Base-by-base conservation (phyloP, 2,888 invertebrate species). In the Tetramorium bicarinatum region DNA sequence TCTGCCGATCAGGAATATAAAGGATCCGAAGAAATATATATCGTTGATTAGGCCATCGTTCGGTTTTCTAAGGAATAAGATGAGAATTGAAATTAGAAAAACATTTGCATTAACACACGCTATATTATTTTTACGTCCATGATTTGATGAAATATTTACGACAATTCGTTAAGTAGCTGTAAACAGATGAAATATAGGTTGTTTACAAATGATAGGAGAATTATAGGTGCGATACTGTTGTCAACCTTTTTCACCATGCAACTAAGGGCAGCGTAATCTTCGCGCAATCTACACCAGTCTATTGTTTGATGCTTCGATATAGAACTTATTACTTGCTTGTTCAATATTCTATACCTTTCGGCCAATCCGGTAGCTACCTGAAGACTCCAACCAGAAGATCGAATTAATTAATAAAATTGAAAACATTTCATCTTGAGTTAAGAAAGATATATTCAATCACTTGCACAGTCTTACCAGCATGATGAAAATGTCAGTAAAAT, bases 141-240 rank as follows among this genome's bases (percentile, higher is more conserved):
- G 44, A 52, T 34, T 54, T 54, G 54, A 8, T 52, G 18, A 52
- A 52, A n/a, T 52, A 87, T 96, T 95, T 94, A 97, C 97, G 96
- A 96, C 15, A 97, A 95, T 25, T 96, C 97, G 86, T 97, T 96
- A 86, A 97, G 97, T 15, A 97, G 95, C 91, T 97, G 97, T 38
- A 97, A 95, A 85, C 97, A 97, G 72, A 97, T 96, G 91, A 97
- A 97, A 92, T 97, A 97, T 71, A 97, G 95, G 92, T 97, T 97
- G 91, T 97, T 97, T 9, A 96, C 94, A 87, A 97, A 97, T 0
- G 97, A 97, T 25, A 97, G 92, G 0, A 97, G 93, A 0, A 97
- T 95, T 62, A 97, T 93, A 0, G 95, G 95, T 0, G 97, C 96
- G 7, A 97, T 95, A 52, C 96, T 94, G 4, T 95, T 93, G 89